A percentile compares a stretch with the other conserved stretches of the same genome.
phyloP scores from a whole-genome alignment of 2,113 vertebrate genomes.

The Pluvianellus socialis region DNA sequence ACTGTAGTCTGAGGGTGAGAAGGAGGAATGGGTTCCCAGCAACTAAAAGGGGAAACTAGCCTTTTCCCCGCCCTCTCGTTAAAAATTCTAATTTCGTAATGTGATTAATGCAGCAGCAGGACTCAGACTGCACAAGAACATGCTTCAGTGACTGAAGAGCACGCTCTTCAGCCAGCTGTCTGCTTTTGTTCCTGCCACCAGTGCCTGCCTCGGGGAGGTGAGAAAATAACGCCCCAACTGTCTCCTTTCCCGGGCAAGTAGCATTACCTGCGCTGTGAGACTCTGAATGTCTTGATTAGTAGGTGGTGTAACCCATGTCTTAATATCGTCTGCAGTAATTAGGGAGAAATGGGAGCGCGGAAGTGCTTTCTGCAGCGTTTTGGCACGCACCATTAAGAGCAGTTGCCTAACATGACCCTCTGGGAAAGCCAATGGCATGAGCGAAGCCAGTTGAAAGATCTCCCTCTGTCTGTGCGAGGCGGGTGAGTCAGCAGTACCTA shows the following conservation, averaged over 20 bases:
- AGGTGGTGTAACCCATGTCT: neutral
- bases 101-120: neutral
- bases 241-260: accelerated
- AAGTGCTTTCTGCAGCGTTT: neutral
- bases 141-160: neutral
- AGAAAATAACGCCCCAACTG: neutral
- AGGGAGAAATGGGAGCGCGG: neutral
- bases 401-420: neutral
- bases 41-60: neutral
- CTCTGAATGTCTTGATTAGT: neutral
- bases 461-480: neutral
- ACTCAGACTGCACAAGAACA: neutral
- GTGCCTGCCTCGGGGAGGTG: neutral
- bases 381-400: neutral
- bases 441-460: neutral
- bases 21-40: neutral
- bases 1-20: neutral
- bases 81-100: neutral
- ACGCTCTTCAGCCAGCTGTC: neutral
- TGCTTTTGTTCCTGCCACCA: neutral
- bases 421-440: neutral
- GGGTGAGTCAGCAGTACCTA: constrained; percentile 16
- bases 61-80: accelerated
- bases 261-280: neutral
- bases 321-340: neutral